phyloP scores from a whole-genome alignment of 2,888 invertebrate species.

The Nephrotoma guestfalica region DNA sequence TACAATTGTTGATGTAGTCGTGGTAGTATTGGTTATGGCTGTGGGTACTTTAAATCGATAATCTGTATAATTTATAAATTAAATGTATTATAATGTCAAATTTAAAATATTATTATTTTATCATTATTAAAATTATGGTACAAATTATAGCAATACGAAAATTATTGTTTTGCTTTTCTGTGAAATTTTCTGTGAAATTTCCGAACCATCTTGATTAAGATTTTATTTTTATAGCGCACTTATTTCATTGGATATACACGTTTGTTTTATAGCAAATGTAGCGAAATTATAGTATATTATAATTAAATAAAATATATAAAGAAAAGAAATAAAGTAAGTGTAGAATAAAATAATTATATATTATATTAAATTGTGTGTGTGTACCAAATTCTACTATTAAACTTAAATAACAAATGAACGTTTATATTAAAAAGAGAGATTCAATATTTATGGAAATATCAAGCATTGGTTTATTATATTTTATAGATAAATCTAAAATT shows the following conservation, averaged over 20 bases:
- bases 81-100: neutral
- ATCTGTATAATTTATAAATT: neutral
- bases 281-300: neutral
- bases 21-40: neutral
- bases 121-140: slow-evolving; percentile 11
- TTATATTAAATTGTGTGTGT: neutral
- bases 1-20: neutral
- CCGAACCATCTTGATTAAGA: neutral
- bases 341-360: neutral
- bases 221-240: neutral
- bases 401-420: neutral
- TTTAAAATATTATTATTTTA: neutral
- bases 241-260: neutral
- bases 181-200: neutral
- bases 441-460: neutral
- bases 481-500: neutral
- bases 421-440: neutral
- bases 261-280: neutral
- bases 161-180: neutral
- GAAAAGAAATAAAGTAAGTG: neutral
- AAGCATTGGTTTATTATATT: neutral
- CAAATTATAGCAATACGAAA: slow-evolving; percentile 1
- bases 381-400: neutral
- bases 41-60: neutral
- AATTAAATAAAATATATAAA: neutral